phyloP scores from a whole-genome alignment of 2,797 vertebrate genomes.

The Xenops minutus region DNA sequence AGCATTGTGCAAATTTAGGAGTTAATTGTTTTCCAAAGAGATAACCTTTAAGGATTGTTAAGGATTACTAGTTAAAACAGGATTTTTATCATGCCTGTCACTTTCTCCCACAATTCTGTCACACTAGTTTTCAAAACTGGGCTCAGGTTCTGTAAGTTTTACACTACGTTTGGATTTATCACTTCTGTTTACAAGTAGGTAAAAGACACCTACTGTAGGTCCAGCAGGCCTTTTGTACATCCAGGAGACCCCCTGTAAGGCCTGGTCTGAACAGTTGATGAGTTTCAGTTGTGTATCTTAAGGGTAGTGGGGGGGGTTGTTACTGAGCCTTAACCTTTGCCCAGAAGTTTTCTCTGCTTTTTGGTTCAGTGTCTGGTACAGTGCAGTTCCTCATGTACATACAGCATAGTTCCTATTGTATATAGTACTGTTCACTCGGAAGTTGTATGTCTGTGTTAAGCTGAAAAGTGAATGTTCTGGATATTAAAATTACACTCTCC shows the following conservation, averaged over 20 bases:
- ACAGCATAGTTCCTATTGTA: background rate
- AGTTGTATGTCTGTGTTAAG: background rate
- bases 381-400: background rate
- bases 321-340: conserved; percentile 24
- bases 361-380: background rate
- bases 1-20: background rate
- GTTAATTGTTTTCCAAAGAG: background rate
- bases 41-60: background rate
- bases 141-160: background rate
- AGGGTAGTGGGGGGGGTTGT: background rate
- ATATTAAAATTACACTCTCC: background rate
- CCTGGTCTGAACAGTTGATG: background rate
- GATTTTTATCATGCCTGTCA: background rate
- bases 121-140: background rate
- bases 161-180: background rate
- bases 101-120: background rate
- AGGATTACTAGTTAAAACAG: background rate
- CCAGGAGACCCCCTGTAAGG: background rate
- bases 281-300: background rate
- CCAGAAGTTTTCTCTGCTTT: background rate
- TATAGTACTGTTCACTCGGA: background rate
- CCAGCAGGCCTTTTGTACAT: background rate
- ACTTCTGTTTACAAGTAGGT: background rate
- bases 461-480: background rate
- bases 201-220: background rate